A percentile compares a stretch with the other conserved stretches of the same genome.
Conservation (phyloP, 2,888 invertebrate genomes). For the Cenopis cana region DNA sequence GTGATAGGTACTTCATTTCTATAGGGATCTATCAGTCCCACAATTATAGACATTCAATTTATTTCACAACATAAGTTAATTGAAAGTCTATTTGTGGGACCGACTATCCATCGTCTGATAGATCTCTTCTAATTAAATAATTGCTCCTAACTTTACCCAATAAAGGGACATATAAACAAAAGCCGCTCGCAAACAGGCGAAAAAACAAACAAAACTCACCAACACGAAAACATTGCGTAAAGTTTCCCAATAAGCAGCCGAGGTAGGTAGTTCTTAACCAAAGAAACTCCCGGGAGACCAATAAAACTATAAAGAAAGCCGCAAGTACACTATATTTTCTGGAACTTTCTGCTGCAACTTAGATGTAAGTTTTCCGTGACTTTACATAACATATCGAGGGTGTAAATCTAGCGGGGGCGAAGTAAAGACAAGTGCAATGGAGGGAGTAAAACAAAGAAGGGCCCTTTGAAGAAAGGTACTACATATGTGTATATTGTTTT, state of each 20-base stretch:
- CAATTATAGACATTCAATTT: neutral
- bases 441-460: neutral
- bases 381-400: slow-evolving; percentile 31
- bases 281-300: slow-evolving; percentile 52
- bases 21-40: neutral
- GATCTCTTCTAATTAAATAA: slow-evolving; percentile 25
- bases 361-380: slow-evolving; percentile 31
- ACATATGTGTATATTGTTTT: too few relatives aligned
- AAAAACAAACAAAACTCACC: slow-evolving; percentile 39
- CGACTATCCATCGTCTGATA: too few relatives aligned
- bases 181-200: slow-evolving; percentile 14
- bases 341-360: slow-evolving; percentile 37
- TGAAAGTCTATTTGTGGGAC: too few relatives aligned
- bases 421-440: neutral
- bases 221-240: slow-evolving; percentile 47
- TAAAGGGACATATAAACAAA: slow-evolving; percentile 34
- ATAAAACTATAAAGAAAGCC: slow-evolving; percentile 55
- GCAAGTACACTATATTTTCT: slow-evolving; percentile 47
- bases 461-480: too few relatives aligned
- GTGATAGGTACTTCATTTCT: neutral
- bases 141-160: slow-evolving; percentile 27
- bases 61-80: too few relatives aligned
- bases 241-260: slow-evolving; percentile 51
- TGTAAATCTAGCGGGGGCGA: slow-evolving; percentile 8
- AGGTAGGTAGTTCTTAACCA: slow-evolving; percentile 56